Evolutionary conservation across 1,140 invertebrate species (phyloP), one percentile per base, ranked within the genome.

Genomic region (Drosophila lowei): DNA sequence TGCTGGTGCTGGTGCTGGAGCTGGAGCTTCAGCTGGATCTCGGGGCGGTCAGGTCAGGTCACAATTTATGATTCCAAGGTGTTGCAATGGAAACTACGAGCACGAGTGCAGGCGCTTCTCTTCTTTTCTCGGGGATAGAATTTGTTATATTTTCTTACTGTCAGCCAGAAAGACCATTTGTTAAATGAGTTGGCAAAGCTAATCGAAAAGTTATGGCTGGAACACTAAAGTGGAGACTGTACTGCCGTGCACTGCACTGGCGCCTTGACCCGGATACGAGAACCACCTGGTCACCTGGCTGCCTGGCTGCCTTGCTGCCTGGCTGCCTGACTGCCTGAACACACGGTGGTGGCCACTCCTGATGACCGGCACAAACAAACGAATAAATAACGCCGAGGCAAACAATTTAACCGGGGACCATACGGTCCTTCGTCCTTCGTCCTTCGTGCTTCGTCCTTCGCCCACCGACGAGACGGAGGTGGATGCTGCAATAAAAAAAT

Each of bases 161-260:
- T 86, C 81, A 81, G 67, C 64, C 62, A 75, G 34, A 4, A 38
- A 38, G 78, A 77, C 81, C 83, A 88, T 86, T 88, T 86, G 83
- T 88, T 88, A 86, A 86, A 79, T 88, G 83, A 88, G 83, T 86
- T 86, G 78, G 83, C 83, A 86, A 76, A 78, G 83, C 77, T 83
- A 86, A 86, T 88, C 83, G 83, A 83, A 86, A 79, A 80, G 72
- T 85, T 85, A 86, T 76, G 61, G 67, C 25, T 15, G 46, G 55
- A 65, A 50, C 16, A 55, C 16, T 43, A n/a, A 11, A 58, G 21
- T 38, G 28, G 43, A 25, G 42, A 5, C 34, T 57, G 30, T 52
- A 64, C 3, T 30, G 50, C 56, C 18, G 52, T 60, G 61, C 59
- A 57, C 48, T 38, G 34, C 9, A 13, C 11, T 13, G 34, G 34